Percentiles rank a stretch among this genome's conserved stretches.
These are phyloP conservation scores for Premnoplex brunnescens DNA, from an alignment of 2,797 vertebrate genomes.

Conservation along the genomic window DNA sequence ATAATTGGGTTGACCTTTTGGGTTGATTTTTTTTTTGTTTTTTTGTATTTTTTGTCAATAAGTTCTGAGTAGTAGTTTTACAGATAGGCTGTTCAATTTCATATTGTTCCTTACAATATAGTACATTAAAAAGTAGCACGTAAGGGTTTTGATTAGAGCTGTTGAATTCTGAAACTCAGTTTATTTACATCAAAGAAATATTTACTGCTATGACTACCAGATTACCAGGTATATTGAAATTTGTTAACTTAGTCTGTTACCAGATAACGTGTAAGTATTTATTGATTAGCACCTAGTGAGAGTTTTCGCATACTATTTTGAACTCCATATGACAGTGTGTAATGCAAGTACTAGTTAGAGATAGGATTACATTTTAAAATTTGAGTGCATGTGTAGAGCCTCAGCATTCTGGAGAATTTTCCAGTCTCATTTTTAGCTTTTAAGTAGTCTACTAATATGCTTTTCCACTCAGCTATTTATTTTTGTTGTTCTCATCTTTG, in stretches of 20 bases:
- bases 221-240: background rate
- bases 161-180: background rate
- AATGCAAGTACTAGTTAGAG: background rate
- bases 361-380: background rate
- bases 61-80: background rate
- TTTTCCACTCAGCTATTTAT: background rate
- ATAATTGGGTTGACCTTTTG: background rate
- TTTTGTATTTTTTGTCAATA: background rate
- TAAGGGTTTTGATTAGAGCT: background rate
- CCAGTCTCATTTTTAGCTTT: background rate
- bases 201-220: background rate
- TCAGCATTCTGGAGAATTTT: background rate
- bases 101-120: background rate
- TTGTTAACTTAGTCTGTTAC: background rate
- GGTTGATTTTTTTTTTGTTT: background rate
- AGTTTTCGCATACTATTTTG: background rate
- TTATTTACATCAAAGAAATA: background rate
- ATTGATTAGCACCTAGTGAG: background rate
- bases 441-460: background rate
- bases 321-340: background rate
- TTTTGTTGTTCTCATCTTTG: background rate
- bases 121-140: background rate
- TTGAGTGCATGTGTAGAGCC: background rate
- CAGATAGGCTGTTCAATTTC: background rate
- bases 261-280: background rate